Evolutionary conservation across 2,113 vertebrate species (phyloP).

Genomic region (Narcine bancroftii): DNA sequence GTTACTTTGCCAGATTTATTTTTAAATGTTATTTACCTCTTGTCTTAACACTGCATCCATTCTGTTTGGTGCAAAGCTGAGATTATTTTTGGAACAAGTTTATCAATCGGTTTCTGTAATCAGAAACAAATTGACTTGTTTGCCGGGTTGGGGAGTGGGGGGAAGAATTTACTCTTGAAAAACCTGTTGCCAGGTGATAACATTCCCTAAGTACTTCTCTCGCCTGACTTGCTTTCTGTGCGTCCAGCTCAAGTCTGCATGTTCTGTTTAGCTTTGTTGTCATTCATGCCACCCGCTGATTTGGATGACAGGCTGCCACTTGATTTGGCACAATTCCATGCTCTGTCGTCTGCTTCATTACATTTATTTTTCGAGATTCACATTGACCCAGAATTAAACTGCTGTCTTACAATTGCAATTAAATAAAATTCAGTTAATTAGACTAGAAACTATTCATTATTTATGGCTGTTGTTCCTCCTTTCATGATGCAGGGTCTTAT

Average conservation of each 20-base stretch:
- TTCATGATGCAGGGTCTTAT: background rate
- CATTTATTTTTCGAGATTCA: slow-evolving; percentile 1
- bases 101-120: slow-evolving; percentile 22
- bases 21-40: slow-evolving; percentile 22
- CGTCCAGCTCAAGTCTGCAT: background rate
- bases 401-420: background rate
- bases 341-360: slow-evolving; percentile 18
- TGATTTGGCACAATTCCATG: background rate
- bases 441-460: slow-evolving; percentile 25
- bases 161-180: slow-evolving; percentile 19
- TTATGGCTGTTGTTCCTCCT: background rate
- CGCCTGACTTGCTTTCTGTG: background rate
- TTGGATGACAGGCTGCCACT: slow-evolving; percentile 9
- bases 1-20: background rate
- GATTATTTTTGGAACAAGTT: slow-evolving; percentile 30
- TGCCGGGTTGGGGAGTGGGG: too few relatives aligned
- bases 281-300: slow-evolving; percentile 28
- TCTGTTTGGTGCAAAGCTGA: background rate
- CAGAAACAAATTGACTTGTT: slow-evolving; percentile 32
- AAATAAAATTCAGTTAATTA: slow-evolving; percentile 28
- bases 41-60: background rate
- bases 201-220: background rate
- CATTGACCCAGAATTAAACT: slow-evolving; percentile 21
- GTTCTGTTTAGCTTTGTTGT: background rate
- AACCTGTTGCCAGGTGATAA: slow-evolving; percentile 20